These are phyloP conservation scores for Plebejus anna DNA, from an alignment of 2,888 invertebrate species.

Conservation along the genomic window DNA sequence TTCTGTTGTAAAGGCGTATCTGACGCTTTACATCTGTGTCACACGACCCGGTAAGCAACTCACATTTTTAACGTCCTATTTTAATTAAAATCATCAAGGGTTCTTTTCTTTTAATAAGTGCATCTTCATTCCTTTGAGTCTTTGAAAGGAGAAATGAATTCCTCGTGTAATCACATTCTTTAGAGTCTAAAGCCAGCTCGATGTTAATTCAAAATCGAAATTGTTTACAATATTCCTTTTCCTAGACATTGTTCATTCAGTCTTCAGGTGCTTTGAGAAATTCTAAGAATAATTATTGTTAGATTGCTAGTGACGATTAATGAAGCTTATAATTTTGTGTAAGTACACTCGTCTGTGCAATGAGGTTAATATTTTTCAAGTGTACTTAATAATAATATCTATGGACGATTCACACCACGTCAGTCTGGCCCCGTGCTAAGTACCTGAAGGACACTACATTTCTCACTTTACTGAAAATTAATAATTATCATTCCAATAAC, in stretches of 20 bases:
- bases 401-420: too few relatives aligned
- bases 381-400: too few relatives aligned
- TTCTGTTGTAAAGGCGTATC: neutral
- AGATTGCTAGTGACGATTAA: neutral
- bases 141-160: constrained; percentile 16
- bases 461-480: neutral
- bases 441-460: neutral
- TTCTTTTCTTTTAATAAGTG: constrained; percentile 20
- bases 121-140: constrained; percentile 14
- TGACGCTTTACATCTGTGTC: neutral
- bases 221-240: constrained; percentile 5
- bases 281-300: neutral
- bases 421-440: too few relatives aligned
- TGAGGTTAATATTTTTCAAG: too few relatives aligned
- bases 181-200: neutral
- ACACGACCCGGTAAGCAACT: constrained; percentile 4
- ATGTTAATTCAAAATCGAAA: neutral
- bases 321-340: neutral
- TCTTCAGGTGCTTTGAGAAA: neutral
- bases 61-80: constrained; percentile 15
- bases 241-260: neutral
- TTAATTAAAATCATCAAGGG: constrained; percentile 27
- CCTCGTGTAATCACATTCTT: neutral
- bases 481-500: neutral
- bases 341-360: too few relatives aligned